Base-by-base conservation (phyloP, 2,797 vertebrate genomes). In the Manis pentadactyla region DNA sequence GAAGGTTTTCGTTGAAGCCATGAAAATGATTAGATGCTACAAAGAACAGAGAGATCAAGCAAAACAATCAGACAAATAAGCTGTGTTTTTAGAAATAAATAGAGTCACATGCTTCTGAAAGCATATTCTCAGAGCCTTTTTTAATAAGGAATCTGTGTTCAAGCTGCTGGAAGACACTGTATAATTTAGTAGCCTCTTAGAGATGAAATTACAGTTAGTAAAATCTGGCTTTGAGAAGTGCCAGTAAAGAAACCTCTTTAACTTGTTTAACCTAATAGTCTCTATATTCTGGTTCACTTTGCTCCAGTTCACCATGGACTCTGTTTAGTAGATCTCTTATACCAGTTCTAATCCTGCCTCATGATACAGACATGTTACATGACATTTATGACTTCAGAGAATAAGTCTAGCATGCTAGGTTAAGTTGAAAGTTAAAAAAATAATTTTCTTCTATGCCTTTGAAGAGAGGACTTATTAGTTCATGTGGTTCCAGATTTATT, bases 401-500 rank as follows among this genome's bases (percentile, higher is more conserved):
- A 29, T 82, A 66, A 89, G 82, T 86, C 77, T 84, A 75, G 14
- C 73, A 74, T 86, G 63, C 37, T 71, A n/a, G 59, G 19, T 18
- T 94, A 57, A 34, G 21, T 10, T 87, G 7, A 27, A 68, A 68
- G 46, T 71, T 91, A 69, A 77, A 71, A 77, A 6, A 87, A 46
- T 88, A 39, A 27, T 31, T 85, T 74, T 27, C 8, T 18, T 2
- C 25, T 53, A 4, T 71, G 14, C 78, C 74, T 96, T 79, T 93
- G 53, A 94, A 94, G 64, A 90, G 18, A 90, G 31, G 15, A 63
- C 29, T 75, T 95, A 27, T 49, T 68, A 73, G 86, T 69, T 46
- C 37, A 31, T 95, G 34, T 63, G 34, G 64, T 91, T 86, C 59
- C 25, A 61, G 81, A 53, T 46, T 55, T 42, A 63, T 39, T 73